Percentiles rank a stretch among this genome's conserved stretches.
Evolutionary conservation across 2,113 vertebrate species (phyloP).

Genomic region (Atlantisia rogersi): DNA sequence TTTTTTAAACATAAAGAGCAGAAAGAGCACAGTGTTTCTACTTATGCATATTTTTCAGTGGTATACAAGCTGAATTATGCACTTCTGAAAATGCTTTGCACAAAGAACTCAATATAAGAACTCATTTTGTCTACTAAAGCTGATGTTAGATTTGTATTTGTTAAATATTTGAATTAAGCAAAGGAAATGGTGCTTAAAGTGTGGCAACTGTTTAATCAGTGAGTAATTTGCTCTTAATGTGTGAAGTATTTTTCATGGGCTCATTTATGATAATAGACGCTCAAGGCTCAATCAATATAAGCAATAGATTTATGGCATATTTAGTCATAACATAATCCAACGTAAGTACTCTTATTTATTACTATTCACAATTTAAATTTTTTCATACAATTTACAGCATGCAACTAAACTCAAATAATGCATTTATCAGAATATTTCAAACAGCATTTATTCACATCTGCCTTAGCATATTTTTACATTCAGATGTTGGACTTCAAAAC

Average conservation of each 20-base stretch:
- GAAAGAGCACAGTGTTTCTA: background rate
- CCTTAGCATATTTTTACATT: background rate
- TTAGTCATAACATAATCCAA: constrained; percentile 2
- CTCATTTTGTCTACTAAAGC: constrained; percentile 28
- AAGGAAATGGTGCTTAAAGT: constrained; percentile 37
- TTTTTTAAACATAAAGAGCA: background rate
- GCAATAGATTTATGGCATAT: constrained; percentile 27
- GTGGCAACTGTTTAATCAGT: constrained; percentile 50
- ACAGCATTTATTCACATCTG: background rate
- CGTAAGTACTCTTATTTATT: constrained; percentile 48
- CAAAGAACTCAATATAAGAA: background rate
- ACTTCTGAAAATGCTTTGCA: background rate
- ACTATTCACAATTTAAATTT: constrained; percentile 20
- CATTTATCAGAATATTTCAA: background rate
- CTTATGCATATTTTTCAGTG: background rate
- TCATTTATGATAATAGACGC: constrained; percentile 49
- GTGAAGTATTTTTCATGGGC: constrained; percentile 24
- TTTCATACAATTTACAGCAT: background rate
- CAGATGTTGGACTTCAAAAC: background rate
- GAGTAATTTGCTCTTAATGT: constrained; percentile 43
- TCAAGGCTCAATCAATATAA: constrained; percentile 15
- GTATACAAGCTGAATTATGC: background rate
- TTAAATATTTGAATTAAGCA: constrained; percentile 47
- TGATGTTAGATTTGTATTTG: constrained; percentile 34
- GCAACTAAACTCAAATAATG: background rate